Evolutionary conservation across 1,140 invertebrate genomes (phyloP).

Genomic region (Drosophila sechellia): DNA sequence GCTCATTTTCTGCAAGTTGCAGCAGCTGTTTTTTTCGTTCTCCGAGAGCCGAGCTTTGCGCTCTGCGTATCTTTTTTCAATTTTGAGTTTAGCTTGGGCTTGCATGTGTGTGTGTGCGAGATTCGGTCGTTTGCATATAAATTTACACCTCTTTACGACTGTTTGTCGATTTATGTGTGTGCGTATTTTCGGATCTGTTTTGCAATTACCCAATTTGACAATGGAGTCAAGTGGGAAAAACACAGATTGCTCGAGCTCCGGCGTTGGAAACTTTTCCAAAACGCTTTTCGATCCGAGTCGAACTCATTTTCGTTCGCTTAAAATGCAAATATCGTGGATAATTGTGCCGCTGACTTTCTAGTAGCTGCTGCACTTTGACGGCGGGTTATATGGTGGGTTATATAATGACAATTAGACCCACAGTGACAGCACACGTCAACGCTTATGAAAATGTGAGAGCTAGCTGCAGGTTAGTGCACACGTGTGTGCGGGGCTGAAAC

Average conservation of each 20-base stretch:
- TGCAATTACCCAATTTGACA: constrained; percentile 70
- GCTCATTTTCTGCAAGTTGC: constrained; percentile 6
- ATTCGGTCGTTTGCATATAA: constrained; percentile 69
- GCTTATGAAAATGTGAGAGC: constrained; percentile 27
- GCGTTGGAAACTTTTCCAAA: constrained; percentile 16
- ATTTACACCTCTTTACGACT: constrained; percentile 74
- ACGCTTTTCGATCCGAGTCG: constrained; percentile 20
- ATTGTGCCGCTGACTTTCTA: constrained; percentile 34
- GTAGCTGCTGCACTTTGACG: constrained; percentile 28
- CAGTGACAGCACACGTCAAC: constrained; percentile 51
- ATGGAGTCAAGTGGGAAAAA: constrained; percentile 44
- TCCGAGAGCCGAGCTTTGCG: constrained; percentile 15
- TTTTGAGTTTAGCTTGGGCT: constrained; percentile 18
- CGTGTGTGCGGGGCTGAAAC: constrained; percentile 12
- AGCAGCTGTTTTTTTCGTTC: constrained; percentile 36
- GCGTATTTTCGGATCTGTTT: constrained; percentile 44
- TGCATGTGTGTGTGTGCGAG: constrained; percentile 2
- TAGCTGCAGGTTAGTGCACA: constrained; percentile 30
- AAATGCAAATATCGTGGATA: constrained; percentile 44
- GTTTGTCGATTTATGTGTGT: constrained; percentile 54
- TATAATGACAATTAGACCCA: constrained; percentile 50
- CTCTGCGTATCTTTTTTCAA: constrained; percentile 12
- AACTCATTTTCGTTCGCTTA: constrained; percentile 28
- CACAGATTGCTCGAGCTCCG: constrained; percentile 6
- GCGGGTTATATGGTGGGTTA: constrained; percentile 22